Conservation (phyloP, 2,113 vertebrate genomes). For the Boulengerochromis microlepis region DNA sequence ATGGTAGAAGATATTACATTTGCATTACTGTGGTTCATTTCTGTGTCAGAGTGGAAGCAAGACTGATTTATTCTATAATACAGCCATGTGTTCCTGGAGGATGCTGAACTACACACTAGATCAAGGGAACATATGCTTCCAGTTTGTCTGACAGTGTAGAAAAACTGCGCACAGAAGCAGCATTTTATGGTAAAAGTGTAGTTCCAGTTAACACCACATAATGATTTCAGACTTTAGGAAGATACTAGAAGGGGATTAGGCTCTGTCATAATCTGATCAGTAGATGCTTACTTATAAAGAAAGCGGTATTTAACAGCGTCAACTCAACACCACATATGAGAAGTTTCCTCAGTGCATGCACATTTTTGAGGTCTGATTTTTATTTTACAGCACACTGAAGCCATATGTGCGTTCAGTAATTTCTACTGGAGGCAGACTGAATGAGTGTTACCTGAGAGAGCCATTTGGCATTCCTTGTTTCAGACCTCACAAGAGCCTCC, state of each 20-base stretch:
- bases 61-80: neutral
- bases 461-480: neutral
- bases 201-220: neutral
- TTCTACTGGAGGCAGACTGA: neutral
- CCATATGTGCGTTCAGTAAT: neutral
- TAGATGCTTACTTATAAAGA: neutral
- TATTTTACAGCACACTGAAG: neutral
- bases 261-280: neutral
- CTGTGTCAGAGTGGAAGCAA: neutral
- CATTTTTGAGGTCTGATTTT: neutral
- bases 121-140: neutral
- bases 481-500: neutral
- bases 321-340: neutral
- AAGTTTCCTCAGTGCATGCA: neutral
- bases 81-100: neutral
- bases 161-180: neutral
- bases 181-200: neutral
- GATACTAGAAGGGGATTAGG: neutral
- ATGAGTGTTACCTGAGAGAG: neutral
- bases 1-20: neutral
- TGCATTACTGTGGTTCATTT: neutral
- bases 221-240: neutral
- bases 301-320: neutral
- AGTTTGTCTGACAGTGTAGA: neutral
- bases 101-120: neutral